Percentiles rank a stretch among this genome's conserved stretches.
Conservation (phyloP, 2,888 invertebrate species). For the Tuta absoluta region DNA sequence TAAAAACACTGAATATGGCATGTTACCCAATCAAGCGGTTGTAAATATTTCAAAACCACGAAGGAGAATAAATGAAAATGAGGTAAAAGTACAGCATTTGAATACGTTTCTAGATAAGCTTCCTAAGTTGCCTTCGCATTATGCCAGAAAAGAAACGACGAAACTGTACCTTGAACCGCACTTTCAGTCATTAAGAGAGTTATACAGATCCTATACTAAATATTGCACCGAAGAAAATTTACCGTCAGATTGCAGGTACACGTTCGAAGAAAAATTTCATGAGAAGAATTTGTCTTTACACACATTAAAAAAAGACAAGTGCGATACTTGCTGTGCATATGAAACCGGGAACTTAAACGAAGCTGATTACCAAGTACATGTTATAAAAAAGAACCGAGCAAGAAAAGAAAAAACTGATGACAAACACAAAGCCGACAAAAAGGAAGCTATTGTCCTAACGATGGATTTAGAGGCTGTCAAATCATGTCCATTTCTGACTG, state of each 20-base stretch:
- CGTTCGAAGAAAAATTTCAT: slow-evolving; percentile 39
- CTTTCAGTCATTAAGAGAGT: slow-evolving; percentile 33
- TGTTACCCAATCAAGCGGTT: slow-evolving; percentile 9
- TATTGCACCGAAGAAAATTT: slow-evolving; percentile 34
- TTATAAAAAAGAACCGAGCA: slow-evolving; percentile 8
- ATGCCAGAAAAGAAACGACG: slow-evolving; percentile 30
- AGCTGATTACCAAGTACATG: slow-evolving; percentile 1
- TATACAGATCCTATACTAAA: slow-evolving; percentile 26
- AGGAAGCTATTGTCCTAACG: not conserved
- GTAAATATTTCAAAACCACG: not conserved
- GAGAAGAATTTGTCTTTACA: slow-evolving; percentile 39
- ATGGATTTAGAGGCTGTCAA: slow-evolving; percentile 25
- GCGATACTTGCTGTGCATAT: slow-evolving; percentile 14
- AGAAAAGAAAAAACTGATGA: slow-evolving; percentile 6
- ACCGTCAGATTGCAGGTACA: slow-evolving; percentile 35
- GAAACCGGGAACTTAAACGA: slow-evolving; percentile 12
- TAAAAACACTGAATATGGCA: slow-evolving; percentile 16
- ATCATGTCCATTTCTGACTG: slow-evolving; percentile 24
- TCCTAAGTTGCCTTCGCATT: slow-evolving; percentile 40
- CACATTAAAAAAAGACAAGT: slow-evolving; percentile 35
- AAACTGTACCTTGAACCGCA: slow-evolving; percentile 38
- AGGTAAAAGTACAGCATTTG: not conserved
- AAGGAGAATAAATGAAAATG: not conserved
- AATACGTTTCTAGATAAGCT: slow-evolving; percentile 31
- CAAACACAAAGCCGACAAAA: not conserved